phyloP scores from a whole-genome alignment of 2,797 vertebrate genomes.

The Propithecus deckenii region DNA sequence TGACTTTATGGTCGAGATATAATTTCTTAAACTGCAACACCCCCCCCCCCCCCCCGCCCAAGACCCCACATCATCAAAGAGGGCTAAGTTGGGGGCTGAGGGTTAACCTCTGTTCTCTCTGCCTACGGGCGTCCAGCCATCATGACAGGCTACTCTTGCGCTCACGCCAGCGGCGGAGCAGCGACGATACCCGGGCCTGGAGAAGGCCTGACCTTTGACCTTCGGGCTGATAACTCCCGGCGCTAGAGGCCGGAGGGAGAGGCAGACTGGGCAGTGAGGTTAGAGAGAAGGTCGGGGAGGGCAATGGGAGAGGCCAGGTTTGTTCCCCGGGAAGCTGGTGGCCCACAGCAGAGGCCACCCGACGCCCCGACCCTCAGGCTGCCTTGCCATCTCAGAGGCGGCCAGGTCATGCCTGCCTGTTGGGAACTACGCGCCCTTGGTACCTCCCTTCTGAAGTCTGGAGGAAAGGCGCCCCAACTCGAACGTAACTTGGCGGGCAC shows the following conservation, averaged over 20 bases:
- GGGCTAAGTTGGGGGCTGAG: background rate
- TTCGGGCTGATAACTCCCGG: background rate
- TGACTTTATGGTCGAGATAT: background rate
- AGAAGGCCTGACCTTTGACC: conserved; percentile 56
- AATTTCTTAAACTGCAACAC: background rate
- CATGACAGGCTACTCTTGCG: background rate
- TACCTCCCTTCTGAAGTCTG: background rate
- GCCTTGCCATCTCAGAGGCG: background rate
- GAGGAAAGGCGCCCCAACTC: rapidly evolving
- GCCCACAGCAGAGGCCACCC: no score
- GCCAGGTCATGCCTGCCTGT: background rate
- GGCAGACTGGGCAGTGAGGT: background rate
- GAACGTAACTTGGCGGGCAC: rapidly evolving
- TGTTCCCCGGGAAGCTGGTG: background rate
- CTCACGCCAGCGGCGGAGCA: rapidly evolving
- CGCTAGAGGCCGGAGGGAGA: background rate
- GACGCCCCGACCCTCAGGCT: background rate
- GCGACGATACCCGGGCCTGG: background rate
- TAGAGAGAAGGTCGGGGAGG: background rate
- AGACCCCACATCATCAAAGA: background rate
- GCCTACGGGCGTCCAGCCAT: background rate
- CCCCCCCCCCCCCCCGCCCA: background rate
- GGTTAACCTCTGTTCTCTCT: background rate
- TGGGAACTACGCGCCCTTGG: rapidly evolving
- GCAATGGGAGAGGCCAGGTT: background rate